Conservation (phyloP, 2,888 invertebrate genomes). For the Didymodactylos carnosus region DNA sequence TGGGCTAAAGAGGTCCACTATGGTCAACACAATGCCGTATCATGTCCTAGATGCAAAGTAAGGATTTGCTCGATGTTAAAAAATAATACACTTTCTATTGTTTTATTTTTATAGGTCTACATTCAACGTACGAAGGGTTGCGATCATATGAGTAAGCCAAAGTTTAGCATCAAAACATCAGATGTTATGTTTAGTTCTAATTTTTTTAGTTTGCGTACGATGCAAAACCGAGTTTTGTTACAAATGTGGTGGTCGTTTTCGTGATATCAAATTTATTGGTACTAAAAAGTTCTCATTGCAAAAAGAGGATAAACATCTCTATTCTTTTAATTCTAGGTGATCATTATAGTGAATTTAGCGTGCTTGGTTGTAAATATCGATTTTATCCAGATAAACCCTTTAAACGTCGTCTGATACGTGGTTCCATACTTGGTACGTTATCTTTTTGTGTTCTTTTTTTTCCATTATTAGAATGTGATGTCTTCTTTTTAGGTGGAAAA, state of each 20-base stretch:
- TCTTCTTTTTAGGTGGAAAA: too few species aligned
- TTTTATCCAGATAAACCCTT: conserved; percentile 5
- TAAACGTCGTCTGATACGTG: conserved; percentile 1
- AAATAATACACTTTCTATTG: not conserved
- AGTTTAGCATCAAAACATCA: not conserved
- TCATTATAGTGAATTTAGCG: conserved; percentile 11
- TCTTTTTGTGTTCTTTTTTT: too few species aligned
- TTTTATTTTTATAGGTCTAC: conserved; percentile 19
- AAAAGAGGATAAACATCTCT: not conserved
- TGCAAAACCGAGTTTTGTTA: conserved; percentile 32
- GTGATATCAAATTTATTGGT: conserved; percentile 23
- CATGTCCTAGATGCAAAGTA: conserved; percentile 35
- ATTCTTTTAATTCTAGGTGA: conserved; percentile 23
- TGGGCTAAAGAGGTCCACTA: conserved; percentile 32
- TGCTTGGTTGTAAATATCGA: conserved; percentile 11
- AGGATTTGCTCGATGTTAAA: too few species aligned
- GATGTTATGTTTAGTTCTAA: not conserved
- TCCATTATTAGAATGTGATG: too few species aligned
- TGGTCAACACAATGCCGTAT: conserved; percentile 34
- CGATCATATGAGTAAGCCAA: conserved; percentile 35
- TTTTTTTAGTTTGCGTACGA: not conserved
- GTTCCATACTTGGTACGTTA: conserved; percentile 2
- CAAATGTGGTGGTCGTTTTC: conserved; percentile 31
- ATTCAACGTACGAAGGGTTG: conserved; percentile 34
- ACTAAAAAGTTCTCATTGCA: not conserved